These are phyloP conservation scores for Empidonax alnorum DNA, from an alignment of 2,113 vertebrate species.

Conservation along the genomic window DNA sequence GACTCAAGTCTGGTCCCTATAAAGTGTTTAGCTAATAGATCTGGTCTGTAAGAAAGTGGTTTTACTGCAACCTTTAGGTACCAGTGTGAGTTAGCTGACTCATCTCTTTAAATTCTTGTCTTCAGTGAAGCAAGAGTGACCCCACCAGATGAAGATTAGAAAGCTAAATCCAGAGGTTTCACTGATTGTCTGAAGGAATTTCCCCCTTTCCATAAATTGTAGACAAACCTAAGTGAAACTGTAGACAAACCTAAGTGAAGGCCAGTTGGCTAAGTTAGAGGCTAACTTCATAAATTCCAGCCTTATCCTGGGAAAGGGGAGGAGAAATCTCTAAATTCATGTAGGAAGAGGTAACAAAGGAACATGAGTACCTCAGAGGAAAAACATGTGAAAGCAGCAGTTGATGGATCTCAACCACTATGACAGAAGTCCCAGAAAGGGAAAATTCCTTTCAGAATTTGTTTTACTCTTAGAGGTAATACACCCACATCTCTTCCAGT, in stretches of 20 bases:
- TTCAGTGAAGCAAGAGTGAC: conserved; percentile 46
- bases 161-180: background rate
- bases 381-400: background rate
- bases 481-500: background rate
- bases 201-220: background rate
- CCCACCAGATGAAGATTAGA: conserved; percentile 34
- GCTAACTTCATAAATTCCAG: background rate
- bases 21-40: background rate
- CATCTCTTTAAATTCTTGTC: background rate
- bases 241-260: background rate
- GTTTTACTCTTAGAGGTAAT: background rate
- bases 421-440: background rate
- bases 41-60: background rate
- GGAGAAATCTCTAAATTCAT: background rate
- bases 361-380: background rate
- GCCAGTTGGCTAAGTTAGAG: background rate
- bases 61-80: background rate
- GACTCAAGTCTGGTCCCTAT: background rate
- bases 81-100: background rate
- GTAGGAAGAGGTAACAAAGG: background rate
- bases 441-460: background rate
- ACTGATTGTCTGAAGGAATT: background rate
- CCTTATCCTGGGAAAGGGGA: background rate
- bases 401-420: background rate
- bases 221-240: background rate